A percentile compares a stretch with the other conserved stretches of the same genome.
Evolutionary conservation across 2,888 invertebrate species (phyloP).

Genomic region (Gnatocerus cornutus): DNA sequence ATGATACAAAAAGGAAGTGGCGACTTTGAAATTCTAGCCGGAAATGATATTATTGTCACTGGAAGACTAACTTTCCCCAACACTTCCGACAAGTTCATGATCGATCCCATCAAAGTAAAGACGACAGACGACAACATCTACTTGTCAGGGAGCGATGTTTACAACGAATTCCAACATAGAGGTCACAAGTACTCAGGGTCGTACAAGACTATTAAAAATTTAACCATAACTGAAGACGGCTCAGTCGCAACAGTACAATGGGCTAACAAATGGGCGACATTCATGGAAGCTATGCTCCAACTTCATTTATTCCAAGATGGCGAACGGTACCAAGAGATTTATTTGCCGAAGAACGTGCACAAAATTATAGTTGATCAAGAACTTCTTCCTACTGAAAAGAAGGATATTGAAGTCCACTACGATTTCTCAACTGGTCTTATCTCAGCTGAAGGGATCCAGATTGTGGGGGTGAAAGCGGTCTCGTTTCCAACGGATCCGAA

Average conservation of each 20-base stretch:
- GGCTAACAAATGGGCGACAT: constrained; percentile 85
- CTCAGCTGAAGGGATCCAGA: constrained; percentile 64
- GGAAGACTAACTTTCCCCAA: constrained; percentile 78
- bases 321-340: constrained; percentile 79
- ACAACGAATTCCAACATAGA: constrained; percentile 80
- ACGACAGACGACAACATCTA: constrained; percentile 70
- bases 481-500: constrained; percentile 59
- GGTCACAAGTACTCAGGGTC: constrained; percentile 75
- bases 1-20: constrained; percentile 70
- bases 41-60: constrained; percentile 80
- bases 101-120: constrained; percentile 71
- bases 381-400: constrained; percentile 59
- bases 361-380: constrained; percentile 70
- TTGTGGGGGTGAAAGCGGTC: constrained; percentile 62
- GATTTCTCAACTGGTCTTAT: constrained; percentile 65
- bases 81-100: constrained; percentile 74
- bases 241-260: constrained; percentile 61
- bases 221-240: constrained; percentile 66
- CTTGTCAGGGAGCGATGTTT: constrained; percentile 78
- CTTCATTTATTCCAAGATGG: constrained; percentile 78
- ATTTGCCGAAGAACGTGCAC: constrained; percentile 79
- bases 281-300: constrained; percentile 93
- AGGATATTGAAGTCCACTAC: constrained; percentile 62
- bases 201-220: constrained; percentile 64
- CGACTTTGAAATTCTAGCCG: constrained; percentile 69